Base-by-base conservation (phyloP, 2,797 vertebrate genomes). In the Danio choprae region DNA sequence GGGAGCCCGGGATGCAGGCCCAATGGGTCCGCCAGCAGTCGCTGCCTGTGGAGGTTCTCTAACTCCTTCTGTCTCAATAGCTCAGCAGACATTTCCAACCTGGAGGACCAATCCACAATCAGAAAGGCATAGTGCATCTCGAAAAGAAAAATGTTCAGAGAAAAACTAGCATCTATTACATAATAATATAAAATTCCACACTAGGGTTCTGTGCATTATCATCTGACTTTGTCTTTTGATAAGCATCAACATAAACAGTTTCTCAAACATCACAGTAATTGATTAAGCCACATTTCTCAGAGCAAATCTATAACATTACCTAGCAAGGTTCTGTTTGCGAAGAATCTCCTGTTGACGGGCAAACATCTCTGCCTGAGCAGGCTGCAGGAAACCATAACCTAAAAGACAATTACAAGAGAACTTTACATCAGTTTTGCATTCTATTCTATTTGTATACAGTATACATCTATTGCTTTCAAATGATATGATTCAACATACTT, bases 301-400 rank as follows among this genome's bases (percentile, higher is more conserved):
- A 62, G 16, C 29, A 58, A 8, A 3, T 46, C 5, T 77, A 55
- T 48, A 40, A 76, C 60, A 87, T 90, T 85, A 99, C 98, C 97
- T 96, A 60, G 98, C 97, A 82, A 98, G 90, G 88, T 96, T 99
- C 87, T 99, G 98, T 84, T 99, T 99, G 84, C 98, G 94, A 16
- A 98, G 90, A 92, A 99, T 95, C 89, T 99, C 97, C 83, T 99
- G 98, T 86, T 99, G 97, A 43, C 97, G 95, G 1, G 95, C 97
- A 10, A 99, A 95, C 85, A 98, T 95, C 91, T 99, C 98, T 0
- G 97, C 96, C 86, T 97, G 98, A 76, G 96, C 95, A 0, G 97
- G 95, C 85, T 98, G 96, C 0, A 99, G 94, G 90, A 98, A 98
- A 69, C 97, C 93, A 0, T 97, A 99, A 67, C 96, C 98, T 99